Base-by-base conservation (phyloP, 2,113 vertebrate genomes). In the Brachirus orientalis region DNA sequence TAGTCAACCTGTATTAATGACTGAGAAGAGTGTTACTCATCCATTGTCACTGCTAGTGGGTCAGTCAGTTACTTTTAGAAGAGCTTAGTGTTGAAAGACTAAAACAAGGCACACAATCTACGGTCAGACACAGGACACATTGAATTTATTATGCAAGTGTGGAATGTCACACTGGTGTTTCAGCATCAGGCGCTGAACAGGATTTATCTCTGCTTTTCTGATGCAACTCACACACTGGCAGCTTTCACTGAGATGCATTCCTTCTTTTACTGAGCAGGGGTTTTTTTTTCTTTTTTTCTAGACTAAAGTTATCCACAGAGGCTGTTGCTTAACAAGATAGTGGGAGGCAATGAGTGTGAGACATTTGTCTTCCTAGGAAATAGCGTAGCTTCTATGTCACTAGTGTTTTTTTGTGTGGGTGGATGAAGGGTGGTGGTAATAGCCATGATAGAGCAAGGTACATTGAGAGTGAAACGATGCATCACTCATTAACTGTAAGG, bases 161-260 rank as follows among this genome's bases (percentile, higher is more conserved):
- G 80, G 85, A 91, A 91, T 90, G 82, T 89, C 82, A 65, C 89
- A 81, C 70, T 51, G 77, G 77, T 3, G 18, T 69, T 86, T 64
- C 48, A 88, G 66, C 18, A 19, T 46, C 9, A 14, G 59, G 17
- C 4, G 40, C 64, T 77, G 46, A 75, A 66, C 51, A 37, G 41
- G 14, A 41, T 72, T 60, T 40, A 43, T 60, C 45, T 38, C 72
- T 70, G 62, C 66, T 45, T 43, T 65, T 85, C 67, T 85, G 72
- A 76, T 69, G 53, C 50, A 81, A 69, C 79, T 51, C 17, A 20
- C 53, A 79, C 51, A 40, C 68, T 73, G 68, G 84, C 76, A 56
- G 60, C 67, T 54, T 68, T 60, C 67, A 58, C 83, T 69, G 66
- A 83, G 35, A 14, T 33, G 53, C 86, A 84, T 81, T 86, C 80